A percentile compares a stretch with the other conserved stretches of the same genome.
phyloP scores from a whole-genome alignment of 2,113 vertebrate species.

The Dermatemys mawii region DNA sequence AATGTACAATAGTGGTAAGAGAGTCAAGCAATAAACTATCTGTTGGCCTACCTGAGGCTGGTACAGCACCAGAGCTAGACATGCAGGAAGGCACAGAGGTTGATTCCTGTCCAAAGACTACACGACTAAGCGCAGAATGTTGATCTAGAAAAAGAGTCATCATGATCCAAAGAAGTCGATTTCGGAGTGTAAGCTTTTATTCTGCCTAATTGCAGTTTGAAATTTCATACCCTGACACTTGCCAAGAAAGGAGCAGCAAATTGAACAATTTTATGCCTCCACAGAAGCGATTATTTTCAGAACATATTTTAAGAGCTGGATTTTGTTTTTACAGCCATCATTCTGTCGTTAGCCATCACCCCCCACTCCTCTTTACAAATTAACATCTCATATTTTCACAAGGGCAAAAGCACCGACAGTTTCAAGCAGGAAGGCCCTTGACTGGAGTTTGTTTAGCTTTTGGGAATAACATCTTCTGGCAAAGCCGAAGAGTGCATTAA shows the following conservation, averaged over 20 bases:
- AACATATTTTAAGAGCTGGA: not conserved
- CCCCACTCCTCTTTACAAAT: fast-evolving
- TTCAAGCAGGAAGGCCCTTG: not conserved
- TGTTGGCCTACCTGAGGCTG: not conserved
- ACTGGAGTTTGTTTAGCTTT: fast-evolving
- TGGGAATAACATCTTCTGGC: not conserved
- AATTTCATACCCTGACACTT: not conserved
- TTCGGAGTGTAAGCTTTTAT: fast-evolving
- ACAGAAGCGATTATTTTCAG: not conserved
- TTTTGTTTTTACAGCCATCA: not conserved
- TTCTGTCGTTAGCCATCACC: not conserved
- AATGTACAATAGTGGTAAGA: not conserved
- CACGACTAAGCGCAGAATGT: fast-evolving
- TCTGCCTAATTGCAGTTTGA: not conserved
- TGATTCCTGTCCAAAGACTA: not conserved
- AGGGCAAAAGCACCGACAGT: not conserved
- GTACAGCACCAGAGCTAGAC: not conserved
- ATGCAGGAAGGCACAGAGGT: fast-evolving
- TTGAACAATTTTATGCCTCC: not conserved
- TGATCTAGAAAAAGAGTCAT: fast-evolving
- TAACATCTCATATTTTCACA: not conserved
- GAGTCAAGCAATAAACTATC: not conserved
- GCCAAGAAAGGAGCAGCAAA: not conserved
- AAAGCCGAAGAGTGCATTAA: fast-evolving
- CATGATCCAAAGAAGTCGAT: fast-evolving